These are phyloP conservation scores for Platanista minor DNA, from an alignment of 2,113 vertebrate genomes.

Conservation along the genomic window DNA sequence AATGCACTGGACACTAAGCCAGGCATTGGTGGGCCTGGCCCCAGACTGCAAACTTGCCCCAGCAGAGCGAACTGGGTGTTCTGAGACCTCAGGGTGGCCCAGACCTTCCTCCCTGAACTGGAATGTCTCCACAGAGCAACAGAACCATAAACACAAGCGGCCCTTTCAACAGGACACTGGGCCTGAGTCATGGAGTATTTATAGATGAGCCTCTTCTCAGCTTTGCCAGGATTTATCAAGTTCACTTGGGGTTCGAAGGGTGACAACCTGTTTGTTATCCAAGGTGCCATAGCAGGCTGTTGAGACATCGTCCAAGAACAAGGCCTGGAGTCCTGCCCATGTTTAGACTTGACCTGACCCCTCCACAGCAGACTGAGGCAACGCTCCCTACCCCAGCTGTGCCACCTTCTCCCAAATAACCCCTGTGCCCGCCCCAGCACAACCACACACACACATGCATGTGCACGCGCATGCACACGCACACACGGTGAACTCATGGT, in stretches of 20 bases:
- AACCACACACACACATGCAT: not conserved
- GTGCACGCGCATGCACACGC: not conserved
- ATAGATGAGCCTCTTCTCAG: conserved; percentile 43
- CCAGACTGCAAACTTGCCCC: not conserved
- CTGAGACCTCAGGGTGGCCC: not conserved
- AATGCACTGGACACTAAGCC: not conserved
- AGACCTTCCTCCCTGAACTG: not conserved
- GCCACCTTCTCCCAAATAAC: not conserved
- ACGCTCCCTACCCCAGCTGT: not conserved
- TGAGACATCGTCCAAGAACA: conserved; percentile 38
- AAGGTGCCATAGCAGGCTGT: conserved; percentile 49
- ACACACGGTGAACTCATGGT: not conserved
- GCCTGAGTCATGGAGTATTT: conserved; percentile 67
- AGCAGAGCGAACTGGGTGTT: not conserved
- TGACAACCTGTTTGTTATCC: conserved; percentile 75
- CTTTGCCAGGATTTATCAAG: conserved; percentile 63
- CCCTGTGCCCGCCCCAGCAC: fast-evolving
- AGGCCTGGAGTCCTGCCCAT: not conserved
- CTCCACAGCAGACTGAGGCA: not conserved
- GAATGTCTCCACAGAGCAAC: not conserved
- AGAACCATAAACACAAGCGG: conserved; percentile 41
- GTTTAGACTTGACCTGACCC: conserved; percentile 60
- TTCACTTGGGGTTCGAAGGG: conserved; percentile 34
- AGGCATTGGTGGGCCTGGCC: not conserved
- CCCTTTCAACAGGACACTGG: not conserved